Evolutionary conservation across 2,888 invertebrate species (phyloP).

Genomic region (Rhimphoctona megacephalus): DNA sequence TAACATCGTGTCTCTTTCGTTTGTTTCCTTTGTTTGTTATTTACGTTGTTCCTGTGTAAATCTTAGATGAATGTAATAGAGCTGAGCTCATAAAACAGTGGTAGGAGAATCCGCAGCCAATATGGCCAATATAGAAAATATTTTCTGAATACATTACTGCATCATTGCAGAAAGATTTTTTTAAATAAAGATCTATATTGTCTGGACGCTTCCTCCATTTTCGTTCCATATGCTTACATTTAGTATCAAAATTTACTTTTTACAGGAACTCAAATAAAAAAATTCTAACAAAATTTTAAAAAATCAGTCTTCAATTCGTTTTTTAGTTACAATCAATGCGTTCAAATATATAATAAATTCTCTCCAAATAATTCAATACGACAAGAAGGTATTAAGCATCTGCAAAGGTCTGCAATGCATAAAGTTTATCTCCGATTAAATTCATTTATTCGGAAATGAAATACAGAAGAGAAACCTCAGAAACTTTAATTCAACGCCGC

Average conservation of each 20-base stretch:
- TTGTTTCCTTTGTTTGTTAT: slow-evolving; percentile 6
- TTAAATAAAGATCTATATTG: no score
- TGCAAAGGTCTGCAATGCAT: no score
- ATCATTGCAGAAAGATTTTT: no score
- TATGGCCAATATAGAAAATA: not conserved
- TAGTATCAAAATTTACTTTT: not conserved
- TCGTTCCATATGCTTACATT: not conserved
- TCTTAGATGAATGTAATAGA: not conserved
- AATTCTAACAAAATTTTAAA: not conserved
- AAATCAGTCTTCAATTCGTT: not conserved
- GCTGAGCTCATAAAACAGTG: not conserved
- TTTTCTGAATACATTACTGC: no score
- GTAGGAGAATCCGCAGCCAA: not conserved
- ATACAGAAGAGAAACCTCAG: not conserved
- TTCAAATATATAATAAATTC: no score
- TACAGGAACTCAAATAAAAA: not conserved
- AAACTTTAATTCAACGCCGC: not conserved
- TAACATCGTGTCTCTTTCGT: slow-evolving; percentile 18
- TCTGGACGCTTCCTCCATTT: no score
- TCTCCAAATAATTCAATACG: no score
- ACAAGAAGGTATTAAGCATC: no score
- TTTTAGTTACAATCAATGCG: not conserved
- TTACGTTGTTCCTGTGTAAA: slow-evolving; percentile 2
- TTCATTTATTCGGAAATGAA: no score
- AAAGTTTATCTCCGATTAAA: no score